A percentile compares a stretch with the other conserved stretches of the same genome.
Conservation (phyloP, 2,797 vertebrate species). For the Chelon labrosus region DNA sequence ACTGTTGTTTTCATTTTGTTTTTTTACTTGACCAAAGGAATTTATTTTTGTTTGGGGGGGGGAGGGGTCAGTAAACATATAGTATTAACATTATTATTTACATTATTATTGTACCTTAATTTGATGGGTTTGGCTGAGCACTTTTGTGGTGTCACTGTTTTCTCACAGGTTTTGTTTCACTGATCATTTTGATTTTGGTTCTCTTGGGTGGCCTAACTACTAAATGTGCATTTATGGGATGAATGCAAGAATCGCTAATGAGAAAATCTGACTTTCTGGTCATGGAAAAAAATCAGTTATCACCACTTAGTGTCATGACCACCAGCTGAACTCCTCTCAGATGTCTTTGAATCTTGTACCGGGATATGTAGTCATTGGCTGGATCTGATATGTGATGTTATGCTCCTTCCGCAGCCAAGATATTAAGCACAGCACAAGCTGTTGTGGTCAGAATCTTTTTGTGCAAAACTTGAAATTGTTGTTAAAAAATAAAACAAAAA, state of each 20-base stretch:
- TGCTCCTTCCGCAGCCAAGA: slow-evolving; percentile 68
- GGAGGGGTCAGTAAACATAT: slow-evolving; percentile 65
- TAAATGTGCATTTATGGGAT: slow-evolving; percentile 67
- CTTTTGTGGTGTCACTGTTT: slow-evolving; percentile 75
- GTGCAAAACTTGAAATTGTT: slow-evolving; percentile 86
- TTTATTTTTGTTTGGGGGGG: slow-evolving; percentile 82
- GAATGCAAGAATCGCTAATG: slow-evolving; percentile 28
- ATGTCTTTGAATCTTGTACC: slow-evolving; percentile 70
- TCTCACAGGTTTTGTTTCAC: slow-evolving; percentile 70
- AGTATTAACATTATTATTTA: slow-evolving; percentile 80
- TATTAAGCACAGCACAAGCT: slow-evolving; percentile 78
- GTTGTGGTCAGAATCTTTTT: slow-evolving; percentile 79
- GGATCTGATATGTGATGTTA: slow-evolving; percentile 80
- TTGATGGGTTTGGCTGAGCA: slow-evolving; percentile 76
- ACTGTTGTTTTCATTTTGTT: slow-evolving; percentile 70
- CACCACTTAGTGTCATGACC: slow-evolving; percentile 69
- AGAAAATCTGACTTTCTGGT: slow-evolving; percentile 50
- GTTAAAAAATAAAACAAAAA: slow-evolving; percentile 75
- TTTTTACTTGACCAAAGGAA: slow-evolving; percentile 89
- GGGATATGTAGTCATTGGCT: slow-evolving; percentile 74
- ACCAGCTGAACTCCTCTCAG: slow-evolving; percentile 67
- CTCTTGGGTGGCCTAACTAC: slow-evolving; percentile 65
- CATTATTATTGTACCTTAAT: slow-evolving; percentile 71
- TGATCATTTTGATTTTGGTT: slow-evolving; percentile 60
- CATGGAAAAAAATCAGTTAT: slow-evolving; percentile 56